phyloP scores from a whole-genome alignment of 2,797 vertebrate species.

The Dendrocincla fuliginosa region DNA sequence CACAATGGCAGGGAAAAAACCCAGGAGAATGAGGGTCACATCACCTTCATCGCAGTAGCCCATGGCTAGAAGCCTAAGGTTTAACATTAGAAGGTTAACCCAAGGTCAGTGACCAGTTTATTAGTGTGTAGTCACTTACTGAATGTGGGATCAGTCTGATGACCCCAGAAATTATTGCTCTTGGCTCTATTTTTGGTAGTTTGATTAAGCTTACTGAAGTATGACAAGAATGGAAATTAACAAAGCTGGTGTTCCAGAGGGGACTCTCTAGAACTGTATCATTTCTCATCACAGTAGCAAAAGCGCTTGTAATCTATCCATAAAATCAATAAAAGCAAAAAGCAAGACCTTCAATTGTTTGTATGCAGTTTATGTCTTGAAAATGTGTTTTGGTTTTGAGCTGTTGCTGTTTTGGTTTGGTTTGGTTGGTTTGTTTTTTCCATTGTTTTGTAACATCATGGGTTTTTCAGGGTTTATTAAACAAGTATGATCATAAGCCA shows the following conservation, averaged over 20 bases:
- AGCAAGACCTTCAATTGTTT: not conserved
- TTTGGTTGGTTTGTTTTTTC: not conserved
- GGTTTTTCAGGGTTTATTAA: not conserved
- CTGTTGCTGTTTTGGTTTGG: not conserved
- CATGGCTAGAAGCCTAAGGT: not conserved
- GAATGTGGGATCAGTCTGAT: not conserved
- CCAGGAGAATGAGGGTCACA: not conserved
- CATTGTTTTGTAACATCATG: not conserved
- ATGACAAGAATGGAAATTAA: not conserved
- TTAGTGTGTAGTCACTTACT: not conserved
- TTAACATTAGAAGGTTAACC: not conserved
- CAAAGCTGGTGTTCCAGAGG: not conserved
- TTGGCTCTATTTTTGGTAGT: not conserved
- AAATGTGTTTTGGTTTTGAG: not conserved
- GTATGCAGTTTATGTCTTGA: not conserved
- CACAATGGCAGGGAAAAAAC: not conserved
- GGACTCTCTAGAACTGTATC: not conserved
- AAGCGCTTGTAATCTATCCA: not conserved
- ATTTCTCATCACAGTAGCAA: not conserved
- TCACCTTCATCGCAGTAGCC: not conserved
- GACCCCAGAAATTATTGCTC: not conserved
- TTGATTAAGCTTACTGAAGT: constrained; percentile 10
- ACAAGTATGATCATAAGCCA: not conserved
- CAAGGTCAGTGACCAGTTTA: not conserved
- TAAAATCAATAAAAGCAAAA: not conserved